Percentiles rank a stretch among this genome's conserved stretches.
Evolutionary conservation across 2,797 vertebrate species (phyloP).

Genomic region (Allobates femoralis): DNA sequence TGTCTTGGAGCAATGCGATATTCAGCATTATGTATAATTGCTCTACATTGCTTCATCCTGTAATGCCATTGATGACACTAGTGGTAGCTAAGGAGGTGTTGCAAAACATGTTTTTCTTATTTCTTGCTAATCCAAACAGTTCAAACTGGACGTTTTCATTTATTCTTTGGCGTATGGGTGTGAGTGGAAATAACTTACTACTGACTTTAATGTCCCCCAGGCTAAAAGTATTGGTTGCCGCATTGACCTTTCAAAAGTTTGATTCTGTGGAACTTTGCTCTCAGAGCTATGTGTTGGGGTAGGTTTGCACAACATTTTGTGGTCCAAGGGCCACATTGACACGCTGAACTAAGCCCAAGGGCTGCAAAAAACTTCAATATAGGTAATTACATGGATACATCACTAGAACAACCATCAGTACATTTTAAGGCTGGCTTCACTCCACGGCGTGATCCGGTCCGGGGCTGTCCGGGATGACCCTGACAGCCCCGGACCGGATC

Average conservation of each 20-base stretch:
- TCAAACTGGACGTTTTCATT: constrained; percentile 31
- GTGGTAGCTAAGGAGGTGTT: constrained; percentile 3
- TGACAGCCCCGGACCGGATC: no score
- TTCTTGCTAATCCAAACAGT: constrained; percentile 24
- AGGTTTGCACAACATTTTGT: no score
- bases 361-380: no score
- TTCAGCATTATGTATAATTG: constrained; percentile 25
- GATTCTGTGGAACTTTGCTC: neutral
- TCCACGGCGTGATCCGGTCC: no score
- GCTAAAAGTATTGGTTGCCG: neutral
- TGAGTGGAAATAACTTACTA: constrained; percentile 7
- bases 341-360: no score
- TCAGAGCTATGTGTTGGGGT: neutral
- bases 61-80: constrained; percentile 22
- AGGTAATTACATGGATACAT: no score
- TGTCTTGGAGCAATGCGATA: neutral
- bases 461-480: no score
- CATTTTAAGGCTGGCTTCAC: no score
- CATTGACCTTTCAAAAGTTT: neutral
- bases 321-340: no score
- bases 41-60: constrained; percentile 5
- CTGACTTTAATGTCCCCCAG: constrained; percentile 29
- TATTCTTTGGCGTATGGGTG: constrained; percentile 11
- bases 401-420: no score
- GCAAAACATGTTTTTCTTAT: constrained; percentile 19